These are phyloP conservation scores for Aphrophora alni DNA, from an alignment of 2,888 invertebrate genomes.

Conservation along the genomic window DNA sequence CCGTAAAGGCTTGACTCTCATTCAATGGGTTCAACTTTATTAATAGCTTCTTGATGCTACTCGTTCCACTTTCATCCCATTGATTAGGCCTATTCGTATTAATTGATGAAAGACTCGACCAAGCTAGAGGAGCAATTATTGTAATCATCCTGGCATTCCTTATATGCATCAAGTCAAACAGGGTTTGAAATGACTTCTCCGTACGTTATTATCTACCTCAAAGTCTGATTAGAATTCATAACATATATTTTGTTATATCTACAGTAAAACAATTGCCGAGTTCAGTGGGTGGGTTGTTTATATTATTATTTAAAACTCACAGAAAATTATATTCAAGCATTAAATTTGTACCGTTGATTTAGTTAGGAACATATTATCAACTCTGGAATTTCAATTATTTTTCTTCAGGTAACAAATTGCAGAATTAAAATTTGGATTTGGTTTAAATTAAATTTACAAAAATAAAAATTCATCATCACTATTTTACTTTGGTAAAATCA, in stretches of 20 bases:
- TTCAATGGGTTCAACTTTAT: not conserved
- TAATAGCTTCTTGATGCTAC: not conserved
- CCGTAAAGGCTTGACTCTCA: not conserved
- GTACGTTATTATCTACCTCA: not conserved
- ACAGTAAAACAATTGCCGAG: not conserved
- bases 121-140: not conserved
- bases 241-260: not conserved
- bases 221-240: not conserved
- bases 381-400: no score
- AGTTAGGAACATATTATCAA: no score
- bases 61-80: not conserved
- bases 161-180: not conserved
- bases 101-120: not conserved
- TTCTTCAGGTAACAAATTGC: no score
- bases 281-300: not conserved
- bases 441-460: no score
- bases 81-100: constrained; percentile 2
- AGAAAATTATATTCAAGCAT: no score
- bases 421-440: no score
- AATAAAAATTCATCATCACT: no score
- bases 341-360: no score
- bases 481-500: no score
- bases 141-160: not conserved
- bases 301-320: not conserved
- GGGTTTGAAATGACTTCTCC: no score